Base-by-base conservation (phyloP, 2,113 vertebrate genomes). In the Chauna torquata region DNA sequence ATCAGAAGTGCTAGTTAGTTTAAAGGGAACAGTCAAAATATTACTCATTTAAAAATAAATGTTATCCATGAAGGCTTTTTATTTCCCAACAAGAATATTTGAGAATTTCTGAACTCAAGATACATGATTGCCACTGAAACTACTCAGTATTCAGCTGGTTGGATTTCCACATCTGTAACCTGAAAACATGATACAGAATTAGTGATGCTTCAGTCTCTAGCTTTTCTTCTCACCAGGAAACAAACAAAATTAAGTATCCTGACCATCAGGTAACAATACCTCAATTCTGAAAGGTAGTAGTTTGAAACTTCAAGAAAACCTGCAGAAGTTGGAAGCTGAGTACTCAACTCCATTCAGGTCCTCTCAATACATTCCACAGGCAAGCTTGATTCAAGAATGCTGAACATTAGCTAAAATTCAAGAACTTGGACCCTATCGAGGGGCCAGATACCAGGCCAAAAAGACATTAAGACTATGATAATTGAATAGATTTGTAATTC, bases 131-230 rank as follows among this genome's bases (percentile, higher is more conserved):
- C n/a, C 13, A 69, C 28, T 20, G 47, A 38, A 66, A 38, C 9
- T 59, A 58, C 24, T 55, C 5, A 4, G 17, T 25, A 36, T 23
- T 86, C 12, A 74, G 38, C 18, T 28, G 72, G 19, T 0, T 77
- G 24, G 8, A 71, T 12, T 57, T 61, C 40, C n/a, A 58, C 11
- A 12, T 14, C 1, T 54, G 13, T 19, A 66, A 59, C 13, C 30
- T 25, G 9, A 66, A 95, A 66, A 54, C 2, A 36, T 9, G 12
- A 25, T 42, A 47, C 6, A 49, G 9, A 66, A 12, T 54, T 2
- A 32, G 12, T 0, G 6, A 62, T n/a, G 16, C 8, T 50, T 23
- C 42, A 0, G 3, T 7, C 45, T 58, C 10, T 1, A 3, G 45
- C 16, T 42, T 83, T 20, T 61, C 22, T 2, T 22, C 36, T 76